Base-by-base conservation (phyloP, 1,140 invertebrate species). In the Drosophila azteca region DNA sequence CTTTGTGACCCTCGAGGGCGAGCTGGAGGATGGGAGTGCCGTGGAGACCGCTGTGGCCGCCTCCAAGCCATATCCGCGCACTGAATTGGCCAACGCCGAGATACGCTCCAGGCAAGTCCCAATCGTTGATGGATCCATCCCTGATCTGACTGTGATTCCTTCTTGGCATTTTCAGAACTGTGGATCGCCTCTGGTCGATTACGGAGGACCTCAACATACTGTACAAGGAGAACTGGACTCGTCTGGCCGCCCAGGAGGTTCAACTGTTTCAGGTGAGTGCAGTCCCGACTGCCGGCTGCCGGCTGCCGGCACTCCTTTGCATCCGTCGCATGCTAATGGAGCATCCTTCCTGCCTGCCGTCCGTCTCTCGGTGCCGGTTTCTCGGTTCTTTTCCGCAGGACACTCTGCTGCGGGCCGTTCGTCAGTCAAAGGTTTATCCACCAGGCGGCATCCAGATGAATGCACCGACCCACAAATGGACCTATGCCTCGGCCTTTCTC, bases 211-310 rank as follows among this genome's bases (percentile, higher is more conserved):
- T 99, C 13, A 98, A 98, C 90, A 97, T 98, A 70, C 92, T 99
- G 11, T 98, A 98, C 91, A 96, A 97, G 79, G 96, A 98, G 76
- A 98, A 99, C 92, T 99, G 97, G 97, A 98, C 97, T 1, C 94
- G 95, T 62, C 83, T 97, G 64, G 95, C 96, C 20, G 94, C 96
- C 31, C 94, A 96, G 69, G 96, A 98, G 91, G 95, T 98, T 61
- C 94, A 97, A 90, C 94, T 96, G 55, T 98, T 98, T 90, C 97
- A 98, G 92, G 94, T 95, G 69, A 93, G 93, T 35, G 31, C 29
- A 31, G 29, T 11, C 2, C 31, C 8, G 8, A n/a, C n/a, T 20
- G 17, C 17, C 4, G 24, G 24, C 24, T 5, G 31, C 9, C 31
- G 8, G n/a, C n/a, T n/a, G n/a, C n/a, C 31, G 31, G 8, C 31